Base-by-base conservation (phyloP, 1,140 invertebrate genomes). In the Drosophila sulfurigaster region DNA sequence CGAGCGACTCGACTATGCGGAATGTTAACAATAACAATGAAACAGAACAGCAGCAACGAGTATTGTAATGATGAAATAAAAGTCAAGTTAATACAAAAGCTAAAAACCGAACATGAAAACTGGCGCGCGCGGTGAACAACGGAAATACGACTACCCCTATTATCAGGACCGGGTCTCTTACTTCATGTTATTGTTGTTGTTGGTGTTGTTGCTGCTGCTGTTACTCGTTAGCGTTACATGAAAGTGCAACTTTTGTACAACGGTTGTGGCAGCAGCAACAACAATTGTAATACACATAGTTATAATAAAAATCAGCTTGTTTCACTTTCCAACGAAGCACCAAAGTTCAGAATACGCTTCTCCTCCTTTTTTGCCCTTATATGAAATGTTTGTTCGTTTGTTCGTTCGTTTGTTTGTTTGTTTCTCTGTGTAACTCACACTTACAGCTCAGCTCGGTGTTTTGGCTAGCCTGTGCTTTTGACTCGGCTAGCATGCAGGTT, bases 11-110 rank as follows among this genome's bases (percentile, higher is more conserved):
- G 58, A 67, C 74, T 81, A 54, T 63, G 69, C 58, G 60, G 66
- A 86, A 85, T 78, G 82, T 86, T 78, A 85, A 85, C 81, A 81
- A 81, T 85, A 86, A 86, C 78, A 83, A 78, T 85, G 81, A 68
- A 73, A 73, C 28, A 35, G 43, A 66, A 43, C 20, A 30, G 48
- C 46, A 72, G 25, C 58, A 65, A 25, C 49, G 62, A 80, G 78
- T 78, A 78, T 85, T 78, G 79, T 86, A 81, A 85, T 85, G 74
- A 81, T 83, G 75, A 85, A 86, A 86, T 86, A 81, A 81, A 85
- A 85, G 78, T 75, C 82, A 85, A 85, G 82, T 85, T 83, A 85
- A 81, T 85, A 85, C 82, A 85, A 85, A 78, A 63, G 78, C 78
- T 78, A 62, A 73, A 80, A 75, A 72, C 72, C 64, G 60, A 86